phyloP scores from a whole-genome alignment of 2,888 invertebrate species.

The Leptopilina syphax region DNA sequence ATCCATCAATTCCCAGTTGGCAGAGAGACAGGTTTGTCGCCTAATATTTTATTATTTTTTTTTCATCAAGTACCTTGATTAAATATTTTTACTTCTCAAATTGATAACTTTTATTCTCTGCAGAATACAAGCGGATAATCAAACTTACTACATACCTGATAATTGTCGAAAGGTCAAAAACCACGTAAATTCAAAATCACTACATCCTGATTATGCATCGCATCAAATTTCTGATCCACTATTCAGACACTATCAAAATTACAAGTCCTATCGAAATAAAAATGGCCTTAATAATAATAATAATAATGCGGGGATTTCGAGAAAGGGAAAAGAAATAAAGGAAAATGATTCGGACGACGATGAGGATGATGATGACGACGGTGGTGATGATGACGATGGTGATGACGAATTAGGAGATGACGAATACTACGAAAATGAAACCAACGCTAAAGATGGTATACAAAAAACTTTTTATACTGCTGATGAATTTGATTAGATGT shows the following conservation, averaged over 20 bases:
- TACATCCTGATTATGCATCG: slow-evolving; percentile 53
- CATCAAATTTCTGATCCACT: slow-evolving; percentile 17
- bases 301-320: slow-evolving; percentile 45
- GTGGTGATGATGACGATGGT: slow-evolving; percentile 51
- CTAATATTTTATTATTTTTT: neutral
- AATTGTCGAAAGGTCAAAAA: slow-evolving; percentile 57
- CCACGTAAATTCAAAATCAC: slow-evolving; percentile 47
- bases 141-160: slow-evolving; percentile 53
- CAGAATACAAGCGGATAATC: slow-evolving; percentile 57
- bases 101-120: neutral
- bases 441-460: neutral
- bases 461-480: too few relatives aligned
- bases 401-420: slow-evolving; percentile 42
- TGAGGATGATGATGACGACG: slow-evolving; percentile 49
- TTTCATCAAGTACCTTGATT: too few relatives aligned
- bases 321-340: slow-evolving; percentile 49
- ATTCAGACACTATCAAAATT: slow-evolving; percentile 39
- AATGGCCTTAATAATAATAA: slow-evolving; percentile 45
- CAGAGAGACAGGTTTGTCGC: slow-evolving; percentile 57
- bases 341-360: slow-evolving; percentile 44
- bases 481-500: too few relatives aligned
- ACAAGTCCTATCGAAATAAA: slow-evolving; percentile 39
- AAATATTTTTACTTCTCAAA: too few relatives aligned
- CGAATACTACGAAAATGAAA: neutral
- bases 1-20: slow-evolving; percentile 44